Evolutionary conservation across 1,140 invertebrate species (phyloP).

Genomic region (Hestina assimilis): DNA sequence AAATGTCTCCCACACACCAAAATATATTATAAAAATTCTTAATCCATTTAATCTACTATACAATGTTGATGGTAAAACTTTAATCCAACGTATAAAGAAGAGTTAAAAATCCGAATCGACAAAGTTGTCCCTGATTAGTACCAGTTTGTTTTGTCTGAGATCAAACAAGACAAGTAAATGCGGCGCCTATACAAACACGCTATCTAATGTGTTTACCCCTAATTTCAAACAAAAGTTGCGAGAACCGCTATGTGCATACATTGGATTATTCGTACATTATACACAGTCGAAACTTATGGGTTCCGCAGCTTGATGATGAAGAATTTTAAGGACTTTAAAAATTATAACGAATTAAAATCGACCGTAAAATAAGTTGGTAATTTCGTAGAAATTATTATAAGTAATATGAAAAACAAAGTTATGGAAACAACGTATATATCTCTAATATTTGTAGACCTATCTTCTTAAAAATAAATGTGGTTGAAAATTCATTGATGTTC

Average conservation of each 20-base stretch:
- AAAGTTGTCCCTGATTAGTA: slow-evolving; percentile 62
- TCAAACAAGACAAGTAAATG: slow-evolving; percentile 62
- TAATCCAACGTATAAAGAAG: slow-evolving; percentile 27
- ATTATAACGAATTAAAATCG: too few species aligned
- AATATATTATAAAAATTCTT: background rate
- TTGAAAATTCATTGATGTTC: too few species aligned
- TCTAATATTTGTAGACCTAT: too few species aligned
- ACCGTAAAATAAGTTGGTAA: too few species aligned
- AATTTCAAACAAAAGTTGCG: slow-evolving; percentile 70
- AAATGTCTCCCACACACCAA: background rate
- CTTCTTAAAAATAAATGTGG: too few species aligned
- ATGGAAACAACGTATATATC: too few species aligned
- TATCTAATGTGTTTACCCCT: slow-evolving; percentile 72
- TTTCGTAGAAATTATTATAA: too few species aligned
- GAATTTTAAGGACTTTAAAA: too few species aligned
- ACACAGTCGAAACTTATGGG: too few species aligned
- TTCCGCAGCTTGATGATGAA: too few species aligned
- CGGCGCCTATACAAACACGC: slow-evolving; percentile 66
- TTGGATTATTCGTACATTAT: slow-evolving; percentile 33
- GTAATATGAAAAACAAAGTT: too few species aligned
- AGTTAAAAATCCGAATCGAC: slow-evolving; percentile 55
- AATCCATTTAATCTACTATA: slow-evolving; percentile 8
- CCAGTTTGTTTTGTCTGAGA: slow-evolving; percentile 61
- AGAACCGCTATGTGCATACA: slow-evolving; percentile 42
- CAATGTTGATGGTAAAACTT: slow-evolving; percentile 23